Base-by-base conservation (phyloP, 1,140 invertebrate species). In the Idris sp. region DNA sequence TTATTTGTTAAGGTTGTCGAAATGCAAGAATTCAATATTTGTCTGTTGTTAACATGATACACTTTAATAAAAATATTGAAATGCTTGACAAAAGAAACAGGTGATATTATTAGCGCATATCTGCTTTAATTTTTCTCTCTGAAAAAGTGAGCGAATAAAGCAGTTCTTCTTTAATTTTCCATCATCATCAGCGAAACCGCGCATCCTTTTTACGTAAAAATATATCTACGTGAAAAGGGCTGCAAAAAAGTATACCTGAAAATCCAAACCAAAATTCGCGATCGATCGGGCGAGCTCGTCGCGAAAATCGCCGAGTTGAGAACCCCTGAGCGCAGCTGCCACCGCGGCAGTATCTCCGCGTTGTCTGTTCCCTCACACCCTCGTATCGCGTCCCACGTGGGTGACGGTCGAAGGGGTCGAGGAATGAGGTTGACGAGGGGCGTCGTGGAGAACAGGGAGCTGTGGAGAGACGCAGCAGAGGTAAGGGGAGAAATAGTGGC, bases 311-410 rank as follows among this genome's bases (percentile, higher is more conserved):
- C 26, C 13, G 22, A 14, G 56, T 76, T 82, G 79, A 80, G 76
- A 69, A 41, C 56, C 81, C 59, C 81, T 80, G 79, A 68, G 68
- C 77, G 79, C 79, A 81, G 81, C 81, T 82, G 81, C 81, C 81
- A 76, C 79, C 76, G 74, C 69, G 68, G 46, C 68, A 69, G 78
- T 81, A 80, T 82, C 79, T 81, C 78, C 72, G 77, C 78, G 81
- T 81, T 81, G 79, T 81, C 81, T 82, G 79, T 76, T 77, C 62
- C 71, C 81, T 79, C 81, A 81, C 78, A 79, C 78, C 77, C 78
- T 79, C 73, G 77, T 53, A 77, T 73, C 74, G 78, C 73, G 78
- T 81, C 76, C 78, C 80, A 81, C 80, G 80, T 81, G 78, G 80
- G 77, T 79, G 80, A 81, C 78, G 78, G 78, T 79, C 80, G 80